These are phyloP conservation scores for Neosilurus hyrtlii DNA, from an alignment of 2,797 vertebrate genomes.

Conservation along the genomic window DNA sequence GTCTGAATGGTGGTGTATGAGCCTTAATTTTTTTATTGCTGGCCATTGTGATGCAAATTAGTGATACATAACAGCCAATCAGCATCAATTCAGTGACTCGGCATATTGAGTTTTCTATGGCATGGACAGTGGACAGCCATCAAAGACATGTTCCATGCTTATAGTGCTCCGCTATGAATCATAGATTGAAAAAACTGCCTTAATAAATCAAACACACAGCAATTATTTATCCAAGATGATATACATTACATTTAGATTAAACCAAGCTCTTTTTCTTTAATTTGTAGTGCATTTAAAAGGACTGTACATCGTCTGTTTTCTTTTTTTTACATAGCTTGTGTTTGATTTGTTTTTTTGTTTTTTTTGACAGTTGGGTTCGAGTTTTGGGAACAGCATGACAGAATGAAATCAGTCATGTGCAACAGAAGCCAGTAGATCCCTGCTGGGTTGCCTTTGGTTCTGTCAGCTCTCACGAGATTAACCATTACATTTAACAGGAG, in stretches of 20 bases:
- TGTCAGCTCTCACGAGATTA: constrained; percentile 42
- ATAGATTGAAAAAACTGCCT: not conserved
- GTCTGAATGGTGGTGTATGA: no score
- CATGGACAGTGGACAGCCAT: no score
- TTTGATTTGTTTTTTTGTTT: constrained; percentile 32
- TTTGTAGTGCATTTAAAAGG: not conserved
- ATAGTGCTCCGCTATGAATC: not conserved
- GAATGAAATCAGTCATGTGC: constrained; percentile 20
- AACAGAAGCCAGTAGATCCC: constrained; percentile 28
- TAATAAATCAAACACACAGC: not conserved
- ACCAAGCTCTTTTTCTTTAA: not conserved
- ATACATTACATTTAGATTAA: not conserved
- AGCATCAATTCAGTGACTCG: no score
- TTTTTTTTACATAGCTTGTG: not conserved
- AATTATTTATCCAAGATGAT: not conserved
- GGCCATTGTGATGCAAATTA: no score
- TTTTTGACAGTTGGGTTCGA: constrained; percentile 39
- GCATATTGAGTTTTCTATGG: no score
- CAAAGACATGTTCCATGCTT: no score
- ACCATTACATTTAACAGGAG: constrained; percentile 51
- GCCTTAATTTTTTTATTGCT: no score
- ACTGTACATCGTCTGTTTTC: not conserved
- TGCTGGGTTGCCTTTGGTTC: constrained; percentile 56
- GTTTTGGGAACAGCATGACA: constrained; percentile 34
- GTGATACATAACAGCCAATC: no score